Base-by-base conservation (phyloP, 2,113 vertebrate genomes). In the Coptodon rendalli region DNA sequence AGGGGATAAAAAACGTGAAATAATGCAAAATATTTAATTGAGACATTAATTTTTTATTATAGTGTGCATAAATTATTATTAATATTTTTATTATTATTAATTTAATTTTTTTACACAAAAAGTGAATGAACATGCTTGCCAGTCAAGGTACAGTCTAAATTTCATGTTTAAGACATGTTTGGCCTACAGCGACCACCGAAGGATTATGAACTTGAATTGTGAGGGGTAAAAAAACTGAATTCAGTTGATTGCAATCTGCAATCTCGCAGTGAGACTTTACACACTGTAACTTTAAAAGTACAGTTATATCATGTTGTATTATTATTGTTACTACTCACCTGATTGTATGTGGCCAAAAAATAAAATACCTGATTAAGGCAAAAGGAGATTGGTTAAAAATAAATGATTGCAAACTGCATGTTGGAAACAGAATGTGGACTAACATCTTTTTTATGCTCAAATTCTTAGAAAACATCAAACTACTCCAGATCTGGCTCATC, bases 21-120 rank as follows among this genome's bases (percentile, higher is more conserved):
- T 38, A 22, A 38, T 38, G 34, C 61, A 66, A 13, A 68, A 38
- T 22, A 66, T 66, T 59, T 59, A 31, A 61, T 19, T 22, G 61
- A 66, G 19, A 5, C 0, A 0, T 66, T 8, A 0, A 13, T 22
- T 68, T 38, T 22, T 38, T 68, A 1, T 38, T 68, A 68, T 40
- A 68, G 4, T 68, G 34, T 68, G 61, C 1, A 38, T 38, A 5
- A 2, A 38, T 38, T 34, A 38, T 66, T 34, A 19, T 4, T 5
- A 5, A 17, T 66, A 38, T 66, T 22, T 22, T 66, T 66, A n/a
- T 22, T 22, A 22, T 22, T 22, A 22, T 22, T 22, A 2, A 22
- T 22, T 22, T 22, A 22, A n/a, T 31, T 17, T 54, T 24, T 63
- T 19, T 11, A 13, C 34, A 66, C 17, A 66, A 38, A 66, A 6